These are phyloP conservation scores for Nasonia vitripennis DNA, from an alignment of 1,140 invertebrate genomes.

Conservation along the genomic window DNA sequence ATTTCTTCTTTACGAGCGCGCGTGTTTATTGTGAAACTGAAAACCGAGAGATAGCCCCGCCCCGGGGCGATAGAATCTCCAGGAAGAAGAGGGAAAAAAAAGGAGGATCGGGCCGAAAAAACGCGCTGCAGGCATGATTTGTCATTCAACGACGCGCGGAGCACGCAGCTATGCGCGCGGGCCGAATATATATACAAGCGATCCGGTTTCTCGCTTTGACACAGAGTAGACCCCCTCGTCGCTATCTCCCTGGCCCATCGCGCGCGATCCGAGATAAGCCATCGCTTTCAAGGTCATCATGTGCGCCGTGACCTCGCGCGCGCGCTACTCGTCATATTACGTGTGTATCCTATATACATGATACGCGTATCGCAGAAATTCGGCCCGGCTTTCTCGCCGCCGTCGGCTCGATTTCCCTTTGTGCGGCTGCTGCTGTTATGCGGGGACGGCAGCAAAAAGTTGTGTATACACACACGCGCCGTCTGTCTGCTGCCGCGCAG, in stretches of 20 bases:
- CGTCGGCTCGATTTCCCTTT: neutral
- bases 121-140: neutral
- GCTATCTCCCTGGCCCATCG: neutral
- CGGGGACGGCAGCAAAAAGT: neutral
- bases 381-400: neutral
- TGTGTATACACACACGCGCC: neutral
- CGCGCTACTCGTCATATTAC: neutral
- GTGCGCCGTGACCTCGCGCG: neutral
- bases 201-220: neutral
- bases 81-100: neutral
- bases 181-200: neutral
- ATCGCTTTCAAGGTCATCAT: conserved; percentile 4
- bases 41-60: neutral
- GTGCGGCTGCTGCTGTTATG: neutral
- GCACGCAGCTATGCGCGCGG: neutral
- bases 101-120: neutral
- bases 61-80: neutral
- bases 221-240: neutral
- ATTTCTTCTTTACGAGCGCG: neutral
- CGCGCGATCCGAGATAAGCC: conserved; percentile 1
- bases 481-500: neutral
- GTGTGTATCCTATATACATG: neutral
- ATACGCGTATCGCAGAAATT: neutral
- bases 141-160: neutral
- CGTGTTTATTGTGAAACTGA: conserved; percentile 19